Base-by-base conservation (phyloP, 23 tunicate species). In the Ciona savignyi region DNA sequence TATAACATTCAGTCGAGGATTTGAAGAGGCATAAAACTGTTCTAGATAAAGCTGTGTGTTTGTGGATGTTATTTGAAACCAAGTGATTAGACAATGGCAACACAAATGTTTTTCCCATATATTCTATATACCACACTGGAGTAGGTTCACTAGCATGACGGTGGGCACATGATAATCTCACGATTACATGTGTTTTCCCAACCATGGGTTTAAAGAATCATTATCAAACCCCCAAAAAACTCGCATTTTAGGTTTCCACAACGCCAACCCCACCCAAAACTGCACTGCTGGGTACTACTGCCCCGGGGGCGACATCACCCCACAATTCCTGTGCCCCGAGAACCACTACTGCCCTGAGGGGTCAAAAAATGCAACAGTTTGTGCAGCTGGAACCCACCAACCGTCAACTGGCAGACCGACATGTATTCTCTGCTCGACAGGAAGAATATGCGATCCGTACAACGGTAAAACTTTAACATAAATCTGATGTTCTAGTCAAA, bases 201-300 rank as follows among this genome's bases (percentile, higher is more conserved):
- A n/a, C n/a, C n/a, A n/a, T n/a, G n/a, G n/a, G n/a, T n/a, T n/a
- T n/a, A n/a, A n/a, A n/a, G n/a, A n/a, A n/a, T n/a, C n/a, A n/a
- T n/a, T n/a, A n/a, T n/a, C n/a, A n/a, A n/a, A n/a, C n/a, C n/a
- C n/a, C n/a, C n/a, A n/a, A n/a, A n/a, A n/a, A n/a, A n/a, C n/a
- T n/a, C n/a, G n/a, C n/a, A n/a, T n/a, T 74, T 27, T 74, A 86
- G 95, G 83, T 11, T 4, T 3, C 4, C 80, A 72, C 23, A 84
- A 79, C 60, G 70, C 60, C 2, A 48, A 34, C 15, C 93, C 84
- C 9, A 79, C 86, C 23, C 81, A 70, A 3, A 87, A 74, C 30
- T 94, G 99, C 83, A 35, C 76, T 48, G 80, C 83, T 1, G 94
- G 94, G 0, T 94, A 63, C 71, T 94, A 83, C 82, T 94, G 99